Base-by-base conservation (phyloP, 2,888 invertebrate genomes). In the Bombylius major region DNA sequence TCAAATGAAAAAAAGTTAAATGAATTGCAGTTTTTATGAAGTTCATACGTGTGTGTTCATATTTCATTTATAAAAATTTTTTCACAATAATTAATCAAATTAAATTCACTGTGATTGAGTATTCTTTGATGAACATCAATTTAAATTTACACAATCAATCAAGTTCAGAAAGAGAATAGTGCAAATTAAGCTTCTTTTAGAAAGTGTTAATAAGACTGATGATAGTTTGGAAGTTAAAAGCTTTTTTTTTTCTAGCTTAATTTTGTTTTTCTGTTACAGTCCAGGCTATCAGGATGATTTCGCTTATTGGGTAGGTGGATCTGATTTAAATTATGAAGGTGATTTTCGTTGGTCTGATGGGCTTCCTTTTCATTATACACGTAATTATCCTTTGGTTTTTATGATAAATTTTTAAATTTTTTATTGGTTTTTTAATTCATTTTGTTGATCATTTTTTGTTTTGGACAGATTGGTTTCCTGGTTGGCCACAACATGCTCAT, bases 341-440 rank as follows among this genome's bases (percentile, higher is more conserved):
- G 86, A 87, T 70, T 89, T 86, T 74, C 81, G 83, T 55, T 90
- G 89, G 89, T 80, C 84, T 1, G 85, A 87, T 66, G 86, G 86
- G 45, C 76, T 83, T 55, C 82, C 83, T 12, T 86, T 88, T 70
- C 80, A 82, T 46, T 89, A 83, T 65, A 79, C 86, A 64, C 85
- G 89, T 89, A 73, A 23, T 23, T 23, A 23, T 23, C 23, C 23
- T 23, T 23, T 23, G 23, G 23, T 23, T 23, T 23, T 23, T 23
- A 3, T 84, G 85, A 62, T 31, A 56, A 46, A 52, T 51, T 47
- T 50, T 23, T 52, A 23, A 12, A n/a, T 31, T 31, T 53, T 34
- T 36, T 13, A 31, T 46, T 36, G 33, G 39, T 33, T 54, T 42
- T 11, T 11, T 13, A 34, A 46, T 32, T 46, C 5, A 50, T 50